These are phyloP conservation scores for Grammomys surdaster DNA, from an alignment of 2,113 vertebrate genomes.

Conservation along the genomic window DNA sequence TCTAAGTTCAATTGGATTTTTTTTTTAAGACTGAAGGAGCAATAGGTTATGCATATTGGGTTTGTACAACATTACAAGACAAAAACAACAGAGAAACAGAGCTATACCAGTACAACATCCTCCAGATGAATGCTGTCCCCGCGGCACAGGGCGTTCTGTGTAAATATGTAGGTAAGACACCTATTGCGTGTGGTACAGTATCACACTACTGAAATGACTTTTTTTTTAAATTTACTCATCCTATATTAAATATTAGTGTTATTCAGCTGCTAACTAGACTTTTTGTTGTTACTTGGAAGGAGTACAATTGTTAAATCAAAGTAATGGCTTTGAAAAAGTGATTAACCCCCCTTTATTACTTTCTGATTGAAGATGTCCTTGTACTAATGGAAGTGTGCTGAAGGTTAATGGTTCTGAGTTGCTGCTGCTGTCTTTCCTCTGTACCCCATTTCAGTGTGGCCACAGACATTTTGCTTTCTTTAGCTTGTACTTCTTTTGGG, in stretches of 20 bases:
- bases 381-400: background rate
- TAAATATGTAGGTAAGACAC: constrained; percentile 94
- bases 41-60: constrained; percentile 97
- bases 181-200: background rate
- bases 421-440: background rate
- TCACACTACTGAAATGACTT: constrained; percentile 24
- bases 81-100: constrained; percentile 95
- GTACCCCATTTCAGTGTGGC: background rate
- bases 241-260: constrained; percentile 32
- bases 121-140: constrained; percentile 97
- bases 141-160: constrained; percentile 94
- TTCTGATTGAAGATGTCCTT: background rate
- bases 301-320: constrained; percentile 36
- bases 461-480: background rate
- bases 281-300: background rate
- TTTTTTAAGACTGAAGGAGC: constrained; percentile 93
- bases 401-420: background rate
- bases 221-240: constrained; percentile 32
- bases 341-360: background rate
- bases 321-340: background rate
- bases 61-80: constrained; percentile 95
- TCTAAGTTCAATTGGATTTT: constrained; percentile 12
- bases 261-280: background rate
- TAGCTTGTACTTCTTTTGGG: background rate
- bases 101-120: constrained; percentile 94